phyloP scores from a whole-genome alignment of 2,113 vertebrate genomes.

The Callipepla californica region DNA sequence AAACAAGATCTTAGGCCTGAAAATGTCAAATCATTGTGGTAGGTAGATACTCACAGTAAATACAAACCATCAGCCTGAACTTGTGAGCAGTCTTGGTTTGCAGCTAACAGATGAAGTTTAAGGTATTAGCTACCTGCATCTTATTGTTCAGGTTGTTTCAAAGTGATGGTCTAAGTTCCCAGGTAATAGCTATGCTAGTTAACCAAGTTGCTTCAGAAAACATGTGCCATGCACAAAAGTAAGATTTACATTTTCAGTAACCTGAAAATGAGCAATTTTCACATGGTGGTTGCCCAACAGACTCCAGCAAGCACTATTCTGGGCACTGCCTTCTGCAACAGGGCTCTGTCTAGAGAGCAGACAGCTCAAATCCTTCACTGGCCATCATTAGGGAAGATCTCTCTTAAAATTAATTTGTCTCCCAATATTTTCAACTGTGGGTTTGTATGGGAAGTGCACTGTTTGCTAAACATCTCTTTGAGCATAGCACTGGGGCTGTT shows the following conservation, averaged over 20 bases:
- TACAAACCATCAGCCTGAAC: background rate
- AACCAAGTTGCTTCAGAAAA: too few species aligned
- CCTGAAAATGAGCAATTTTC: background rate
- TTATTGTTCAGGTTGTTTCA: background rate
- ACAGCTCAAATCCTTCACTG: background rate
- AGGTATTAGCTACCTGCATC: background rate
- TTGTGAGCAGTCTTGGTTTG: background rate
- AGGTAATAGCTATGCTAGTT: background rate
- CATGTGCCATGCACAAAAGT: too few species aligned
- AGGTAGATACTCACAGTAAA: rapidly evolving
- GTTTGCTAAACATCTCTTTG: background rate
- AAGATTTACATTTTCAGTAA: background rate
- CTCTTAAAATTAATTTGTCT: background rate
- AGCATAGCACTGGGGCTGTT: background rate
- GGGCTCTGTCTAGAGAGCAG: background rate
- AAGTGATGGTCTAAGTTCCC: background rate
- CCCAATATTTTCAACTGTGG: background rate
- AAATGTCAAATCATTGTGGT: background rate
- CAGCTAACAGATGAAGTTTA: background rate
- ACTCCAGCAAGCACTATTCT: background rate
- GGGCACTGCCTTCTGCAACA: background rate
- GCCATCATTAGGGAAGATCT: background rate
- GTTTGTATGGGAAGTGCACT: background rate
- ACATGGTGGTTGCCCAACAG: background rate
- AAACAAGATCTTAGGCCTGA: background rate